Evolutionary conservation across 2,797 vertebrate genomes (phyloP), one percentile per base, ranked within the genome.

Genomic region (Lepus townsendii): DNA sequence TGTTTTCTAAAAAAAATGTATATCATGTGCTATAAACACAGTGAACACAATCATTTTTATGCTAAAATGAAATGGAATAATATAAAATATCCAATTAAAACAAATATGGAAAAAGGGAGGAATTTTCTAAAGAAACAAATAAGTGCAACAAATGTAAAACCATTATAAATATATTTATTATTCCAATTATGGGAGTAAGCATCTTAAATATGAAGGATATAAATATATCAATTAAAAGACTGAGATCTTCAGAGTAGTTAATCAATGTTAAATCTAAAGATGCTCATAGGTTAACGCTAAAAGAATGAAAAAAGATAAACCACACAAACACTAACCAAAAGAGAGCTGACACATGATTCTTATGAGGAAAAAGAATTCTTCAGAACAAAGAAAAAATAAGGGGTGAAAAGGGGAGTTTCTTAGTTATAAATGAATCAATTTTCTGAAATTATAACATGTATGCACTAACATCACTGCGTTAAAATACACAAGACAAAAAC

Each of bases 381-480:
- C 24, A 76, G 11, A 75, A 7, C 27, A 83, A 76, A n/a, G 13
- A 66, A 30, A 65, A 66, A 32, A 71, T 47, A 30, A 42, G 24
- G 35, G 19, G 30, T 35, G 11, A 10, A 38, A 27, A 57, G 32
- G 22, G 2, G 2, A 17, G 30, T 66, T 88, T 19, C 4, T 4
- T 22, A 68, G 35, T 22, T 16, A 54, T 27, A 54, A 66, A 38
- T 9, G 26, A 65, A 17, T 20, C 3, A 54, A 16, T 14, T 69
- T 27, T 78, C 27, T 12, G 4, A 66, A 57, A 47, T 68, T 22
- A 52, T 14, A 42, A 26, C 7, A 24, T 20, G 11, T 11, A 12
- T n/a, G 19, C 3, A 10, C 7, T 24, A 68, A 0, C 35, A n/a
- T 7, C 7, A n/a, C 1, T 30, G 4, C 5, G 12, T 42, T 35